A percentile compares a stretch with the other conserved stretches of the same genome.
phyloP scores from a whole-genome alignment of 2,113 vertebrate genomes.

The Bubo scandiacus region DNA sequence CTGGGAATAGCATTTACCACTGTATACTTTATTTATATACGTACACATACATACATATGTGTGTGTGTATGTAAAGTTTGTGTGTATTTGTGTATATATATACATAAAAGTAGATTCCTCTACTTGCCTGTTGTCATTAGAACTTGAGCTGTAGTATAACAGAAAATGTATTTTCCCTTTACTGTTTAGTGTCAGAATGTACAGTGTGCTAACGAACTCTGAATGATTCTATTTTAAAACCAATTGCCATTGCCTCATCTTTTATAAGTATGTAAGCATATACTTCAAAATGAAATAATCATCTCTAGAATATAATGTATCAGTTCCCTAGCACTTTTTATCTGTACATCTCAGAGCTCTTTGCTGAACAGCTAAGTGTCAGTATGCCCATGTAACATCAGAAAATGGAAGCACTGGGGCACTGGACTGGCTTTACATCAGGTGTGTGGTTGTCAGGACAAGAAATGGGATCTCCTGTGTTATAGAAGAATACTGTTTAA shows the following conservation, averaged over 20 bases:
- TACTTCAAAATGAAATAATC: background rate
- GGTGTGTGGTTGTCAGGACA: background rate
- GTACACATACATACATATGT: background rate
- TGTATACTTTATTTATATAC: background rate
- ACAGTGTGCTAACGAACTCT: background rate
- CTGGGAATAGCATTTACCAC: background rate
- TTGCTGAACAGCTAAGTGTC: background rate
- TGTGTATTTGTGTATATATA: background rate
- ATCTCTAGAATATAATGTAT: background rate
- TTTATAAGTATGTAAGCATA: background rate
- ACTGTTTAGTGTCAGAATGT: background rate
- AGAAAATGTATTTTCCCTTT: background rate
- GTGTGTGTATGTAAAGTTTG: background rate
- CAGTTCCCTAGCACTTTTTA: background rate
- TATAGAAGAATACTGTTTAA: background rate
- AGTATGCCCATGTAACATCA: background rate
- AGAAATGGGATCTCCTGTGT: background rate
- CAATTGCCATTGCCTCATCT: background rate
- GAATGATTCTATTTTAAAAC: background rate
- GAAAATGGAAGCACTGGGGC: background rate
- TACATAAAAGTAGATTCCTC: background rate
- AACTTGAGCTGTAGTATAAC: background rate
- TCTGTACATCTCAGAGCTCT: background rate
- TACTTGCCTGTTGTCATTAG: background rate
- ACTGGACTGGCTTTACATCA: background rate